Evolutionary conservation across 2,888 invertebrate species (phyloP), one percentile per base, ranked within the genome.

Genomic region (Aphrophora alni): DNA sequence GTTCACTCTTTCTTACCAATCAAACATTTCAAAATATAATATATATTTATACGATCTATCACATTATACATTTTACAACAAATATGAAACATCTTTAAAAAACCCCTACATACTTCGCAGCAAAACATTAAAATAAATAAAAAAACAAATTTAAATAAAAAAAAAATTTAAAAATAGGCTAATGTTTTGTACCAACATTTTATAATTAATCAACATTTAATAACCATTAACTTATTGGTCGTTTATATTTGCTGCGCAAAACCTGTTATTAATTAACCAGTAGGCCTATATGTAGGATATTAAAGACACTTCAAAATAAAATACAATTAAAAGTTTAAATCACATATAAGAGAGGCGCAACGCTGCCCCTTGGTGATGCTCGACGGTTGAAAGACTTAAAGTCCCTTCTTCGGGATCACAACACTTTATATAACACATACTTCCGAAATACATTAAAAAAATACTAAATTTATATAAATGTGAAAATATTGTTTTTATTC

Each of bases 361-460:
- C 38, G 28, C 33, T 33, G 69, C 69, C 38, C 28, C 38, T 73
- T 38, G 24, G 27, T 73, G 59, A 59, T 59, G 59, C 59, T 59
- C 59, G 21, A 59, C 59, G 59, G 44, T 59, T 59, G 59, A 59
- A 59, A 38, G 38, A 68, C 38, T 70, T 33, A 5, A 5, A 77
- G 69, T 70, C 68, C 59, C 33, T 77, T 38, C 69, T 25, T 33
- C 33, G 76, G 71, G 77, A 74, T 81, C 78, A 78, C 78, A 78
- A 69, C 74, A 78, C 81, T 81, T 80, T 75, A 70, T 26, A 24
- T 25, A 75, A 38, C 77, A 77, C 59, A 74, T 74, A 78, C 59
- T 78, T 81, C 73, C 74, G 81, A 83, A 77, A 77, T 77, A 77
- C 74, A 68, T 72, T 81, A 81, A 77, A 77, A 81, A 81, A 81